Conservation (phyloP, 2,113 vertebrate species). For the Chaenogobius annularis region DNA sequence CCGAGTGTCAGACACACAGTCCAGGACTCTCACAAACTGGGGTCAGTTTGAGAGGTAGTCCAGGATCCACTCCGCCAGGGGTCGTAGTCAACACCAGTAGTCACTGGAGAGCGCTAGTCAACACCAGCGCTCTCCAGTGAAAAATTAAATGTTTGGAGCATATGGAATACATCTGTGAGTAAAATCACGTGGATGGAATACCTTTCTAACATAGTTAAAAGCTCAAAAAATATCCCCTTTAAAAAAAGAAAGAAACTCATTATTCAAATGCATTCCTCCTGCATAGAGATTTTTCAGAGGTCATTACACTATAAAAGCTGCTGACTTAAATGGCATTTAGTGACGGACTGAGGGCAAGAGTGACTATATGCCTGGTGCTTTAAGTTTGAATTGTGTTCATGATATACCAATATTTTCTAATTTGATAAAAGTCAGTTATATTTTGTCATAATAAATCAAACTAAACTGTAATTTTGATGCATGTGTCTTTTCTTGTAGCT, state of each 20-base stretch:
- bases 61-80: too few relatives aligned
- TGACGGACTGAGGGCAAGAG: constrained; percentile 45
- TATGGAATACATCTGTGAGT: too few relatives aligned
- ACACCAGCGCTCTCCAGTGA: too few relatives aligned
- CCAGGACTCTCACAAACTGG: too few relatives aligned
- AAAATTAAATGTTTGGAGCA: too few relatives aligned
- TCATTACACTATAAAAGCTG: constrained; percentile 19
- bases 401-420: background rate
- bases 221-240: too few relatives aligned
- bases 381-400: background rate
- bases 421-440: background rate
- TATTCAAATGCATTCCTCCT: constrained; percentile 21
- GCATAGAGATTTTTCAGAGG: constrained; percentile 30
- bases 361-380: constrained; percentile 34
- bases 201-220: too few relatives aligned
- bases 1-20: too few relatives aligned
- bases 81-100: too few relatives aligned
- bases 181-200: too few relatives aligned
- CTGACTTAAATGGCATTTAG: constrained; percentile 45
- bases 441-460: background rate
- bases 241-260: background rate
- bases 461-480: background rate
- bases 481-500: constrained; percentile 65
- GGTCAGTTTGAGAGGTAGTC: too few relatives aligned
- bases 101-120: too few relatives aligned